phyloP scores from a whole-genome alignment of 2,888 invertebrate species.

The Neria commutata region DNA sequence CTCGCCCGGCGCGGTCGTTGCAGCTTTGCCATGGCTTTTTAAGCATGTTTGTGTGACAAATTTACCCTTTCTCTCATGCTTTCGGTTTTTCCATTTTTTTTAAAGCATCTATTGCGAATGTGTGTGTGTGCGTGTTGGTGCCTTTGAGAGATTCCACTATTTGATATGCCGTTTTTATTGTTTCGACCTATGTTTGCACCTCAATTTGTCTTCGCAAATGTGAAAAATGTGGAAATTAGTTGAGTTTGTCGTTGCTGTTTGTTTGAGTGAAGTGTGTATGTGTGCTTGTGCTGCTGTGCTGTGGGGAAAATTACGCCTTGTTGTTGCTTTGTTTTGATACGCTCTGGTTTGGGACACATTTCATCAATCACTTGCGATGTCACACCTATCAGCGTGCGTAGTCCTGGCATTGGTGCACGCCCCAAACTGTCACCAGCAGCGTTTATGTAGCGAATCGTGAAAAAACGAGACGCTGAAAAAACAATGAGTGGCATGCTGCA shows the following conservation, averaged over 20 bases:
- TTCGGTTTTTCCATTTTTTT: constrained; percentile 11
- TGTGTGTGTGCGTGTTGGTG: constrained; percentile 42
- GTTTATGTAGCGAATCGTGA: constrained; percentile 20
- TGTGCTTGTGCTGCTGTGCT: neutral
- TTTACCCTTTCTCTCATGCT: constrained; percentile 23
- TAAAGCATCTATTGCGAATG: constrained; percentile 28
- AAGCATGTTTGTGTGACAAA: constrained; percentile 26
- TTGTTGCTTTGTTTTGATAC: constrained; percentile 17
- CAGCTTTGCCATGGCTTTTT: neutral
- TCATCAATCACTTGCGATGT: constrained; percentile 57
- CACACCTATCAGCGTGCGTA: constrained; percentile 51
- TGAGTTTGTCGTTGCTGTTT: constrained; percentile 24
- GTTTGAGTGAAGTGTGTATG: neutral
- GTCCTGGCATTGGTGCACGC: constrained; percentile 8
- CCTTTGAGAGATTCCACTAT: constrained; percentile 48
- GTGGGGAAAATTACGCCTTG: constrained; percentile 6
- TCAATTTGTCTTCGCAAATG: constrained; percentile 61
- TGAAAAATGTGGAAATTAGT: constrained; percentile 61
- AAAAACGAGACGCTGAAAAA: neutral
- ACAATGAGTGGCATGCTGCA: neutral
- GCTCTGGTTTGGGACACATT: constrained; percentile 37
- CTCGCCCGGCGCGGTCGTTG: constrained; percentile 31
- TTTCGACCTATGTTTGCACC: constrained; percentile 60
- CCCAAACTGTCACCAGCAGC: constrained; percentile 31
- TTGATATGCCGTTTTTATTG: constrained; percentile 57